A percentile compares a stretch with the other conserved stretches of the same genome.
These are phyloP conservation scores for Diplodus sargus DNA, from an alignment of 2,797 vertebrate genomes.

Conservation along the genomic window DNA sequence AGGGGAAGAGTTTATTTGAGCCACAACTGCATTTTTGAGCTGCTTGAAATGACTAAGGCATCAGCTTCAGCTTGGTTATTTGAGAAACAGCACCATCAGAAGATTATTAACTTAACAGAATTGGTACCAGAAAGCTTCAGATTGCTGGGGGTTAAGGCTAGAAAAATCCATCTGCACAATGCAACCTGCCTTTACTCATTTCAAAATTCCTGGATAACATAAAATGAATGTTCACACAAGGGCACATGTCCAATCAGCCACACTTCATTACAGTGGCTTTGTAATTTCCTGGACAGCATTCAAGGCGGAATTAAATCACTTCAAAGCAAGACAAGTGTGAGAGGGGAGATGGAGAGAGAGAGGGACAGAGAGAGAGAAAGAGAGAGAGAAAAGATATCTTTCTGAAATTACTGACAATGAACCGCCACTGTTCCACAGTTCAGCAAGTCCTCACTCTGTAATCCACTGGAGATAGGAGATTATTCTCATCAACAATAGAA, in stretches of 20 bases:
- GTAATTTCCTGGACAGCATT: slow-evolving; percentile 74
- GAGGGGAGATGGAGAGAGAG: slow-evolving; percentile 23
- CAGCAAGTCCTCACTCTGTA: slow-evolving; percentile 64
- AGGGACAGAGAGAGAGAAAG: background rate
- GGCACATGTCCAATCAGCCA: slow-evolving; percentile 70
- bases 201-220: slow-evolving; percentile 52
- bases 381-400: slow-evolving; percentile 34
- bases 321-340: slow-evolving; percentile 62
- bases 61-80: slow-evolving; percentile 16
- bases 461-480: slow-evolving; percentile 75
- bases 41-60: slow-evolving; percentile 27
- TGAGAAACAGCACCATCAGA: slow-evolving; percentile 16
- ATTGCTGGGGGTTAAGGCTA: slow-evolving; percentile 38
- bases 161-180: slow-evolving; percentile 49
- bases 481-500: slow-evolving; percentile 73
- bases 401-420: slow-evolving; percentile 59
- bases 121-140: slow-evolving; percentile 29
- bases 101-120: slow-evolving; percentile 44
- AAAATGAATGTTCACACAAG: slow-evolving; percentile 65
- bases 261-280: slow-evolving; percentile 71
- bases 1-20: slow-evolving; percentile 1
- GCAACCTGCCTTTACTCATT: slow-evolving; percentile 46
- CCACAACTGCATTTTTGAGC: background rate
- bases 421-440: slow-evolving; percentile 58
- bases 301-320: slow-evolving; percentile 68